Evolutionary conservation across 2,113 vertebrate genomes (phyloP).

Genomic region (Silurus meridionalis): DNA sequence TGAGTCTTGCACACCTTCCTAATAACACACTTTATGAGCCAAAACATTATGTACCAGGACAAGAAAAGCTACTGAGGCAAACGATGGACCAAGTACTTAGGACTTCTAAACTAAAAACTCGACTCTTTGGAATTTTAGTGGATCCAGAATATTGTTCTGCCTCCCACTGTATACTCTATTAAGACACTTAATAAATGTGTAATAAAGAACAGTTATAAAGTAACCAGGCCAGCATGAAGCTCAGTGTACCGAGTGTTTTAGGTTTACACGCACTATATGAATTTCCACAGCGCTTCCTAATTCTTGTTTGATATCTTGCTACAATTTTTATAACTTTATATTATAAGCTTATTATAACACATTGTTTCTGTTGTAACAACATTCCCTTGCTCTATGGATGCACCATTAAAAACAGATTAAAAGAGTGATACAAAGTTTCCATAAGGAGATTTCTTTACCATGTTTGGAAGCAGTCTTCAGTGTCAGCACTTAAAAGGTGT

Average conservation of each 20-base stretch:
- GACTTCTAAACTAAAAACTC: slow-evolving; percentile 17
- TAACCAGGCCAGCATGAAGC: slow-evolving; percentile 64
- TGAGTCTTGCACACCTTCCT: slow-evolving; percentile 46
- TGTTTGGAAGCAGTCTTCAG: neutral
- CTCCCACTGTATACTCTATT: slow-evolving; percentile 63
- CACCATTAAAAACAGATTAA: neutral
- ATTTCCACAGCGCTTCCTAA: neutral
- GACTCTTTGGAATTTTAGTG: neutral
- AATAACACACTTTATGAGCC: slow-evolving; percentile 46
- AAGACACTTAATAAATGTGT: slow-evolving; percentile 74
- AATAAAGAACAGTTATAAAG: slow-evolving; percentile 74
- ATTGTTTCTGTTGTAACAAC: neutral
- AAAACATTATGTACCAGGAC: slow-evolving; percentile 31
- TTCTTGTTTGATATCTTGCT: neutral
- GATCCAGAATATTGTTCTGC: slow-evolving; percentile 64
- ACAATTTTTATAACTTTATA: neutral
- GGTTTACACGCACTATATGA: slow-evolving; percentile 31
- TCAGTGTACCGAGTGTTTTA: slow-evolving; percentile 67
- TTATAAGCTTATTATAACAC: neutral
- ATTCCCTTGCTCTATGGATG: neutral
- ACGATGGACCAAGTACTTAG: slow-evolving; percentile 26
- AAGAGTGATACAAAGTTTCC: neutral
- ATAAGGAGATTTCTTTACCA: neutral
- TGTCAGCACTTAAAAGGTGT: neutral
- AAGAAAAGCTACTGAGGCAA: slow-evolving; percentile 22